These are phyloP conservation scores for Choreutis nemorana DNA, from an alignment of 2,888 invertebrate genomes.

Conservation along the genomic window DNA sequence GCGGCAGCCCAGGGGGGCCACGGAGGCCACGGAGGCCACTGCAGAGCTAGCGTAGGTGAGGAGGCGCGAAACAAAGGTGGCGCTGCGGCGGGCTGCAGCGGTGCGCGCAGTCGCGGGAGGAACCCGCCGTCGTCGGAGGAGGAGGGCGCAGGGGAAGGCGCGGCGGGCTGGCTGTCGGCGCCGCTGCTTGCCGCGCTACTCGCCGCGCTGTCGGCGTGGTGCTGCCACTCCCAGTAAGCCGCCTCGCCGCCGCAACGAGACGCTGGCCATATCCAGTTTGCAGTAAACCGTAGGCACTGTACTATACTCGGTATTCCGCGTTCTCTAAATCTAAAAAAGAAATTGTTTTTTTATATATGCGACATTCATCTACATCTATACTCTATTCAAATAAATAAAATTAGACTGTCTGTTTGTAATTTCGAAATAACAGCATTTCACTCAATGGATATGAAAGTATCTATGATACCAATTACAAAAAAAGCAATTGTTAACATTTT, in stretches of 20 bases:
- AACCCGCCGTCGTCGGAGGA: slow-evolving; percentile 89
- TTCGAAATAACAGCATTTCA: too few relatives aligned
- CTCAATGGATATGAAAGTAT: too few relatives aligned
- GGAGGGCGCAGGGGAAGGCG: slow-evolving; percentile 47
- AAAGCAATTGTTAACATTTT: too few relatives aligned
- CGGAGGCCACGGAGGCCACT: slow-evolving; percentile 66
- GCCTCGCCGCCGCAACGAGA: slow-evolving; percentile 67
- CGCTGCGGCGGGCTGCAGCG: slow-evolving; percentile 71
- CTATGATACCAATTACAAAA: too few relatives aligned
- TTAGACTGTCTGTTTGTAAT: too few relatives aligned
- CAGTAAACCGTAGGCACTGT: slow-evolving; percentile 64
- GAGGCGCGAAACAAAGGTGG: slow-evolving; percentile 53
- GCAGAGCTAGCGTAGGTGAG: slow-evolving; percentile 44
- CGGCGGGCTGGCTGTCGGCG: slow-evolving; percentile 21
- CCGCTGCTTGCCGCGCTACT: slow-evolving; percentile 23
- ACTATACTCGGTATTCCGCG: slow-evolving; percentile 94
- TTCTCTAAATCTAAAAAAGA: slow-evolving; percentile 81
- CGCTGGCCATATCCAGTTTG: slow-evolving; percentile 80
- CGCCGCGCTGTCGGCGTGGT: slow-evolving; percentile 15
- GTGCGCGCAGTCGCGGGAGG: slow-evolving; percentile 65
- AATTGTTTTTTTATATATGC: too few relatives aligned
- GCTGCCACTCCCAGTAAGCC: slow-evolving; percentile 38
- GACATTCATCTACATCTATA: too few relatives aligned
- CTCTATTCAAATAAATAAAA: too few relatives aligned
- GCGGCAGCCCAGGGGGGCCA: slow-evolving; percentile 72